Evolutionary conservation across 1,140 invertebrate genomes (phyloP).

Genomic region (Bombyx mori): ASM3026992v2 NC_085123.1:8895001-8895500

Average conservation of each 20-base stretch:
- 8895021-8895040: constrained; percentile 36
- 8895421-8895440: too few species aligned
- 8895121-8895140: background rate
- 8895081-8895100: constrained; percentile 20
- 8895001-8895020: constrained; percentile 52
- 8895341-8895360: too few species aligned
- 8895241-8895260: constrained; percentile 4
- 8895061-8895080: constrained; percentile 34
- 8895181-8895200: constrained; percentile 1
- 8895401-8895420: too few species aligned
- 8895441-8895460: too few species aligned
- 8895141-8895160: background rate
- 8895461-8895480: too few species aligned
- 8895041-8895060: constrained; percentile 41
- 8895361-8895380: too few species aligned
- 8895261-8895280: constrained; percentile 7
- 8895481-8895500: too few species aligned
- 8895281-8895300: constrained; percentile 3
- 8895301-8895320: constrained; percentile 3
- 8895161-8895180: background rate
- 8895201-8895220: constrained; percentile 7
- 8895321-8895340: background rate
- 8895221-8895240: constrained; percentile 1
- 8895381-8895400: too few species aligned
- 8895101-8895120: background rate